A percentile compares a stretch with the other conserved stretches of the same genome.
Conservation (phyloP, 2,888 invertebrate species). For the Periphyllus acericola region DNA sequence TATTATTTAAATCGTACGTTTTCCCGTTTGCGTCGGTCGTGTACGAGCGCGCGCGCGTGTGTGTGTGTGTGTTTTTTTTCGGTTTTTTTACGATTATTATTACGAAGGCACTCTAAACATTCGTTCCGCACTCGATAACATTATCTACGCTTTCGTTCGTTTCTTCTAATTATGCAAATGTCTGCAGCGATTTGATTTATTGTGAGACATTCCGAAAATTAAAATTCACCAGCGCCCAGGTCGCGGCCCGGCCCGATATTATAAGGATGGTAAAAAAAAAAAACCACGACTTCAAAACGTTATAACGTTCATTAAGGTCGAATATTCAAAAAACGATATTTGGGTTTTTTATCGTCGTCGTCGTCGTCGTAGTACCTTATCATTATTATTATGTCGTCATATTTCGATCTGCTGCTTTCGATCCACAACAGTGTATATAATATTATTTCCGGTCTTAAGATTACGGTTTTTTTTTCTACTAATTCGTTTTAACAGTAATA, state of each 20-base stretch:
- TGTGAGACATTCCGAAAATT: constrained; percentile 53
- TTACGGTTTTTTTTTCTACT: not conserved
- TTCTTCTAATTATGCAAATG: constrained; percentile 34
- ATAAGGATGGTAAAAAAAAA: not conserved
- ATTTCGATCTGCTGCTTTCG: not conserved
- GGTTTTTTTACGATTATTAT: not conserved
- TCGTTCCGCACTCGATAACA: constrained; percentile 61
- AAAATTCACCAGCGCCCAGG: constrained; percentile 28
- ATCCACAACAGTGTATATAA: too few species aligned
- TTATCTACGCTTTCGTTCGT: constrained; percentile 53
- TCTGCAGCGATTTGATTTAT: constrained; percentile 46
- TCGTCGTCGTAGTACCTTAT: not conserved
- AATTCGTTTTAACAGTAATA: not conserved
- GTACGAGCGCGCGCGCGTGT: not conserved
- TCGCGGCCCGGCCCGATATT: too few species aligned
- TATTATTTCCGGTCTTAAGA: not conserved
- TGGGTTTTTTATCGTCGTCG: not conserved
- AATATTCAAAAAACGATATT: not conserved
- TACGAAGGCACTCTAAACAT: constrained; percentile 54
- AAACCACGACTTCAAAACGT: not conserved
- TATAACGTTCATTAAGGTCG: not conserved
- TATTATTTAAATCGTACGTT: constrained; percentile 37
- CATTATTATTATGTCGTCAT: not conserved
- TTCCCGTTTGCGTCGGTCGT: not conserved
- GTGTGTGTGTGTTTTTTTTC: not conserved